phyloP scores from a whole-genome alignment of 2,113 vertebrate species.

The Ciconia maguari region DNA sequence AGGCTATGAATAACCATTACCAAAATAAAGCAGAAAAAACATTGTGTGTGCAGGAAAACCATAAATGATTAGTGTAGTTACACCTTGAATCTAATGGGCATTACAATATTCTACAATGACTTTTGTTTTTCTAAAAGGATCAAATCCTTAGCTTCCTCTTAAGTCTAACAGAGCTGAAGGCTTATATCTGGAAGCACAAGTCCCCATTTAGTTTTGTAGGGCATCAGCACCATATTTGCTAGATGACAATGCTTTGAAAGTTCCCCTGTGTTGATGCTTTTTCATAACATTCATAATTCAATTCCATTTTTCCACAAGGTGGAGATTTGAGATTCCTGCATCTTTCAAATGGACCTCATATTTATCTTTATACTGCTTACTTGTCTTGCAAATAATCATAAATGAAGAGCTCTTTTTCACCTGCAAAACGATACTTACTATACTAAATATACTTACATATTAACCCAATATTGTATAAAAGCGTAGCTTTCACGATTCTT shows the following conservation, averaged over 20 bases:
- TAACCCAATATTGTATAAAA: neutral
- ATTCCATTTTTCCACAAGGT: neutral
- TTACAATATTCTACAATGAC: neutral
- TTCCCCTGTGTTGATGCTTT: neutral
- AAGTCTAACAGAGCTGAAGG: neutral
- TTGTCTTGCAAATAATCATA: neutral
- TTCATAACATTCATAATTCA: neutral
- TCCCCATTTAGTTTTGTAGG: neutral
- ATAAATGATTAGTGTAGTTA: too few relatives aligned
- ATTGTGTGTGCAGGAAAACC: neutral
- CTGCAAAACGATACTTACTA: neutral
- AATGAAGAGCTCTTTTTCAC: neutral
- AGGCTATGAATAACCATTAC: neutral
- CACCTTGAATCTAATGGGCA: neutral
- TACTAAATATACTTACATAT: neutral
- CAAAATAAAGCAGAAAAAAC: neutral
- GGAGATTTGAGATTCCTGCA: neutral
- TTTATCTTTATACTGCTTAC: neutral
- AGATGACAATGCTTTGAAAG: neutral
- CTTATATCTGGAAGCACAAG: neutral
- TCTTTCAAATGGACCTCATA: neutral
- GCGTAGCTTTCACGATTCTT: neutral
- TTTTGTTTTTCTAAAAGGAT: neutral
- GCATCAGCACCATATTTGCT: neutral
- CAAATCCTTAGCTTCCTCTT: neutral